phyloP scores from a whole-genome alignment of 1,140 invertebrate genomes.

The Pinna nobilis region DNA sequence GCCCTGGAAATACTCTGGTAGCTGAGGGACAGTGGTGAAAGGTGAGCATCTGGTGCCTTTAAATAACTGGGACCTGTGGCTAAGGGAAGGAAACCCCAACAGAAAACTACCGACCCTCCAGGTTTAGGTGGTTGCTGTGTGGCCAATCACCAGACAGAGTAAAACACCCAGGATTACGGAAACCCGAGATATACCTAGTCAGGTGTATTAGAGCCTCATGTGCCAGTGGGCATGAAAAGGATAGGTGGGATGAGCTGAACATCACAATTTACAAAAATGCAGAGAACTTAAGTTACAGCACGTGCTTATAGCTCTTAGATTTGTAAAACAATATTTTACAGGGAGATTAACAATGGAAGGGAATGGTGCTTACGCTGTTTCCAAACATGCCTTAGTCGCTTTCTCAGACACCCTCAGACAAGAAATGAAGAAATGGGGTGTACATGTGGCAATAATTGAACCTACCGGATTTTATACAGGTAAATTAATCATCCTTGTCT shows the following conservation, averaged over 20 bases:
- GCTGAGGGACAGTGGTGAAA: slow-evolving; percentile 23
- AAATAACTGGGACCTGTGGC: slow-evolving; percentile 11
- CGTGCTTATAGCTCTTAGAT: too few species aligned
- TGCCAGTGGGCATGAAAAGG: too few species aligned
- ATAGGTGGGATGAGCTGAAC: too few species aligned
- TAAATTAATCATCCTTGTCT: too few species aligned
- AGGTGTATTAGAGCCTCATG: too few species aligned
- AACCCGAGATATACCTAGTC: slow-evolving; percentile 8
- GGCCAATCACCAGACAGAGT: slow-evolving; percentile 17
- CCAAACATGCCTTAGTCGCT: slow-evolving; percentile 85
- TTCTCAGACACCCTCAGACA: slow-evolving; percentile 87
- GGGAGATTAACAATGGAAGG: slow-evolving; percentile 76
- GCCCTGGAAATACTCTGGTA: slow-evolving; percentile 12
- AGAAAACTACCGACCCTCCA: slow-evolving; percentile 26
- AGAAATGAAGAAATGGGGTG: slow-evolving; percentile 86
- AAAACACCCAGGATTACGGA: slow-evolving; percentile 4
- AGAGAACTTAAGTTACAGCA: too few species aligned
- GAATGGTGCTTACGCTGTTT: slow-evolving; percentile 83
- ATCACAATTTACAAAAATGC: too few species aligned
- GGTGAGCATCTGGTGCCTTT: slow-evolving; percentile 17
- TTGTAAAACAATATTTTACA: too few species aligned
- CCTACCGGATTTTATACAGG: slow-evolving; percentile 80
- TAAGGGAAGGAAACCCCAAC: slow-evolving; percentile 21
- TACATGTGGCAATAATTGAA: slow-evolving; percentile 87
- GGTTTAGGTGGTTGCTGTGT: slow-evolving; percentile 2